These are phyloP conservation scores for Lathronympha strigana DNA, from an alignment of 2,888 invertebrate species.

Conservation along the genomic window DNA sequence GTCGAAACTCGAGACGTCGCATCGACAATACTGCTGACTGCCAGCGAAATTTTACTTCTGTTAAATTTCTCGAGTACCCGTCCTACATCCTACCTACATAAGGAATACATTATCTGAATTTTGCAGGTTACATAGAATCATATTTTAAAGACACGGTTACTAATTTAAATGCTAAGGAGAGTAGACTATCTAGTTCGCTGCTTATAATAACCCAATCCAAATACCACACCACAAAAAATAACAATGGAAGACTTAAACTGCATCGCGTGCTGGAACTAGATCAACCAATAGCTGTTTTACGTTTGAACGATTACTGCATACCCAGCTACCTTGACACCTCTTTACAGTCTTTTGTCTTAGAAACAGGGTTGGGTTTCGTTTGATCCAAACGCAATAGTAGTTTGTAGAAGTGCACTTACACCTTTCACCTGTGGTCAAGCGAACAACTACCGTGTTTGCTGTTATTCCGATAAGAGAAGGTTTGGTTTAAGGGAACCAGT, in stretches of 20 bases:
- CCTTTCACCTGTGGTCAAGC: slow-evolving; percentile 61
- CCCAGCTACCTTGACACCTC: neutral
- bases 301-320: slow-evolving; percentile 9
- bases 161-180: neutral
- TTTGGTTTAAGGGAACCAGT: neutral
- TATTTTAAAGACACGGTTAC: neutral
- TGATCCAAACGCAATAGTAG: neutral
- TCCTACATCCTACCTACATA: too few species aligned
- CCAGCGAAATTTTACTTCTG: too few species aligned
- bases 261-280: slow-evolving; percentile 39
- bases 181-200: slow-evolving; percentile 1
- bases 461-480: neutral
- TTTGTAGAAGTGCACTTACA: slow-evolving; percentile 44
- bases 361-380: neutral
- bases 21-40: too few species aligned
- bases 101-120: too few species aligned
- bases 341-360: neutral
- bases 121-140: too few species aligned
- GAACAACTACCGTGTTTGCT: slow-evolving; percentile 18
- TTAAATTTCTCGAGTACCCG: too few species aligned
- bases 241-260: slow-evolving; percentile 34
- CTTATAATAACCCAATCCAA: slow-evolving; percentile 18
- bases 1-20: too few species aligned
- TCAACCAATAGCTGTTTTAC: slow-evolving; percentile 35
- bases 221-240: slow-evolving; percentile 35